phyloP scores from a whole-genome alignment of 53 echinoderm and acorn worm species.

The Apostichopus leukothele region DNA sequence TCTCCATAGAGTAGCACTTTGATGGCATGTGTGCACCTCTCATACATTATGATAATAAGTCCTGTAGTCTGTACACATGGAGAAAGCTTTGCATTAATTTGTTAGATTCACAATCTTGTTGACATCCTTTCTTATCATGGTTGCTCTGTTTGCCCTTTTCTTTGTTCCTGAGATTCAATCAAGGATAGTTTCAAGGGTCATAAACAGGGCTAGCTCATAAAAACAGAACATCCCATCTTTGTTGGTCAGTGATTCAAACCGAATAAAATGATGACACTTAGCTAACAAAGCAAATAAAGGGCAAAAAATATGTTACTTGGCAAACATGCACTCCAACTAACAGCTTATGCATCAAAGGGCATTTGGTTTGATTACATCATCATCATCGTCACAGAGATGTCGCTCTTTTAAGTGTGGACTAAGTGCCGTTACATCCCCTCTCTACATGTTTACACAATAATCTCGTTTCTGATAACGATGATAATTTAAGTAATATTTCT shows the following conservation, averaged over 20 bases:
- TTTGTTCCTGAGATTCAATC: constrained; percentile 34
- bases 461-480: constrained; percentile 4
- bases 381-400: constrained; percentile 14
- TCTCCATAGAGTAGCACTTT: too few relatives aligned
- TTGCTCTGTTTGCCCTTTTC: constrained; percentile 4
- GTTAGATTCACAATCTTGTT: neutral
- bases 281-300: constrained; percentile 22
- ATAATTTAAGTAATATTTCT: constrained; percentile 42
- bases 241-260: constrained; percentile 25
- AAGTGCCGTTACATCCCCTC: constrained; percentile 31
- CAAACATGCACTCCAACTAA: neutral
- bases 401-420: constrained; percentile 29
- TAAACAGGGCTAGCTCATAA: constrained; percentile 15
- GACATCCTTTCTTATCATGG: neutral
- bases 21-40: too few relatives aligned
- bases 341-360: constrained; percentile 41
- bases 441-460: constrained; percentile 35
- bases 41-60: too few relatives aligned
- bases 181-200: constrained; percentile 34
- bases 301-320: constrained; percentile 45
- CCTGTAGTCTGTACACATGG: too few relatives aligned
- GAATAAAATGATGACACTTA: constrained; percentile 34
- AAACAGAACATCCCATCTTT: neutral
- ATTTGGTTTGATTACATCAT: constrained; percentile 30
- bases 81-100: neutral